Percentiles rank a stretch among this genome's conserved stretches.
These are phyloP conservation scores for Bombus terrestris DNA, from an alignment of 1,140 invertebrate genomes.

Conservation along the genomic window DNA sequence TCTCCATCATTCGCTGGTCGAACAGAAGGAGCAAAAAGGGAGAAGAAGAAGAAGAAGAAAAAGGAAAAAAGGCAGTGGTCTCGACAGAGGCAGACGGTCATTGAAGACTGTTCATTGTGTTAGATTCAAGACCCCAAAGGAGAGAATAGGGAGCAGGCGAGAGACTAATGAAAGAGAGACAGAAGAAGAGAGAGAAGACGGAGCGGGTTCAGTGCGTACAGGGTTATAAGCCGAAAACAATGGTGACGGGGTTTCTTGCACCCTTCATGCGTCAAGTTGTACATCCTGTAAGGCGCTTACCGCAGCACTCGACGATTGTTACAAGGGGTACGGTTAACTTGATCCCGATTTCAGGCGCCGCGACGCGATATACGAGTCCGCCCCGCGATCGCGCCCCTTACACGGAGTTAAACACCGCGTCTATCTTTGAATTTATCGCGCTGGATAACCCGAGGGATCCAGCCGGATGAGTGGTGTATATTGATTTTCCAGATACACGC, in stretches of 20 bases:
- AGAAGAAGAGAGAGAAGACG: neutral
- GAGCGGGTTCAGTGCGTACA: conserved; percentile 17
- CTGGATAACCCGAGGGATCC: neutral
- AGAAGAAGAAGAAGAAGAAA: neutral
- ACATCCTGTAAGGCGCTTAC: conserved; percentile 68
- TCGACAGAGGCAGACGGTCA: conserved; percentile 42
- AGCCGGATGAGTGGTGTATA: neutral
- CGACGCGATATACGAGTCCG: conserved; percentile 56
- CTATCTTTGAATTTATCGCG: conserved; percentile 54
- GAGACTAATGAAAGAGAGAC: conserved; percentile 17
- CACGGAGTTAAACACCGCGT: conserved; percentile 44
- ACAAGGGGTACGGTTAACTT: conserved; percentile 62
- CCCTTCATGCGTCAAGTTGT: conserved; percentile 65
- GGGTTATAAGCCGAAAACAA: conserved; percentile 69
- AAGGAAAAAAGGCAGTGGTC: neutral
- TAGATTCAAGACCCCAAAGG: conserved; percentile 44
- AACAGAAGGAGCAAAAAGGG: neutral
- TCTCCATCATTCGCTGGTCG: neutral
- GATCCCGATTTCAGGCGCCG: conserved; percentile 56
- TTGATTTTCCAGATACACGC: conserved; percentile 12
- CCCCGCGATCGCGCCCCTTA: conserved; percentile 55
- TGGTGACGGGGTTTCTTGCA: conserved; percentile 64
- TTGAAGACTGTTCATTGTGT: conserved; percentile 56
- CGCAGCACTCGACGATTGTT: conserved; percentile 61
- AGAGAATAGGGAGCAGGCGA: conserved; percentile 19